Evolutionary conservation across 1,140 invertebrate species (phyloP), one percentile per base, ranked within the genome.

Genomic region (Cydia splendana): DNA sequence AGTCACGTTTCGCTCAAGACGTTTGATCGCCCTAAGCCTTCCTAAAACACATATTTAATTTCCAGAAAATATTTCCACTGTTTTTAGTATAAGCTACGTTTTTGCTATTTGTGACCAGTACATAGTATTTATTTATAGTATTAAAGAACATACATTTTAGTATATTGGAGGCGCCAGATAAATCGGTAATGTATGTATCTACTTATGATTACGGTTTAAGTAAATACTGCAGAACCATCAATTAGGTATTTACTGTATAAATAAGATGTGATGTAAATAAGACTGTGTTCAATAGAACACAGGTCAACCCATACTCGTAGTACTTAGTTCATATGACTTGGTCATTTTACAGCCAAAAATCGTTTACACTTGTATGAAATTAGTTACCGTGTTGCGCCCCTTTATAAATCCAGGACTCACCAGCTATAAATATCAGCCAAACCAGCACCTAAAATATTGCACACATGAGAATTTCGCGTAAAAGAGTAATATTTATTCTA

Each of bases 351-450:
- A 62, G 7, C 9, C 20, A 62, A 9, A 62, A 20, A 20, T 18
- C 18, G 57, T 24, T 24, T 62, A 62, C 20, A 28, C 10, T 74
- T 28, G 24, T 48, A 28, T 74, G 48, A 51, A 71, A 74, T 74
- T 74, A 45, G 18, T 53, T 45, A 74, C 48, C 42, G 42, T 74
- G 73, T 74, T 74, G 80, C 80, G 77, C 80, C 78, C 81, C 78
- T 81, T 75, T 81, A 84, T 86, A 85, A 83, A 86, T 82, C 83
- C 84, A 83, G 81, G 74, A 81, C 79, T 84, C 82, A 88, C 84
- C 85, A 81, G 77, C 84, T 78, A 88, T 87, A 87, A 88, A 88
- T 88, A 89, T 85, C 83, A 77, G 84, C 78, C 28, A 80, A 84
- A 84, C 81, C 82, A 82, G 77, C 80, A 79, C 77, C 82, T 82